A percentile compares a stretch with the other conserved stretches of the same genome.
Conservation (phyloP, 2,797 vertebrate genomes). For the Oreortyx pictus region DNA sequence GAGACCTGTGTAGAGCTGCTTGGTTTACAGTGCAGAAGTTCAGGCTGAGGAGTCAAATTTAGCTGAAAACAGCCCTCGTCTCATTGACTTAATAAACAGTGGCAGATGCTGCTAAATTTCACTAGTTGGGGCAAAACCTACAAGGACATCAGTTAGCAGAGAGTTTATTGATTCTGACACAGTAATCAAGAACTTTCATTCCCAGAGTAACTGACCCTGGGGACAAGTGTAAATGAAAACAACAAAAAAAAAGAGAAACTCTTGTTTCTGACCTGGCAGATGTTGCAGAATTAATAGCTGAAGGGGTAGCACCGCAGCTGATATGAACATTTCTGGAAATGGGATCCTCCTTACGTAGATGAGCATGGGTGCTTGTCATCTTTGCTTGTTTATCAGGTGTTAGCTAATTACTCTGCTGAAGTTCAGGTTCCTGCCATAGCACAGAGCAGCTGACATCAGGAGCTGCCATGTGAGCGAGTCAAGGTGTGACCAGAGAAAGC, state of each 20-base stretch:
- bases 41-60: neutral
- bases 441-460: neutral
- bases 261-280: neutral
- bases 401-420: neutral
- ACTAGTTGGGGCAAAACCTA: constrained; percentile 40
- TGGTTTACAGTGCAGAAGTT: neutral
- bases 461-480: neutral
- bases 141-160: constrained; percentile 62
- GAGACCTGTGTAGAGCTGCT: neutral
- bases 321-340: neutral
- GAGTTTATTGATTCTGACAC: constrained; percentile 68
- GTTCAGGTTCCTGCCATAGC: neutral
- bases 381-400: neutral
- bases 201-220: constrained; percentile 20
- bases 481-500: neutral
- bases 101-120: constrained; percentile 68
- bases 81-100: constrained; percentile 60
- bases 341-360: neutral
- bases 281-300: neutral
- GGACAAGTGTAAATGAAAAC: constrained; percentile 32
- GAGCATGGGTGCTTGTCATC: neutral
- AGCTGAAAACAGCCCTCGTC: constrained; percentile 9
- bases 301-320: neutral
- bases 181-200: constrained; percentile 48
- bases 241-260: neutral